Conservation (phyloP, 2,797 vertebrate genomes). For the Anas georgica region DNA sequence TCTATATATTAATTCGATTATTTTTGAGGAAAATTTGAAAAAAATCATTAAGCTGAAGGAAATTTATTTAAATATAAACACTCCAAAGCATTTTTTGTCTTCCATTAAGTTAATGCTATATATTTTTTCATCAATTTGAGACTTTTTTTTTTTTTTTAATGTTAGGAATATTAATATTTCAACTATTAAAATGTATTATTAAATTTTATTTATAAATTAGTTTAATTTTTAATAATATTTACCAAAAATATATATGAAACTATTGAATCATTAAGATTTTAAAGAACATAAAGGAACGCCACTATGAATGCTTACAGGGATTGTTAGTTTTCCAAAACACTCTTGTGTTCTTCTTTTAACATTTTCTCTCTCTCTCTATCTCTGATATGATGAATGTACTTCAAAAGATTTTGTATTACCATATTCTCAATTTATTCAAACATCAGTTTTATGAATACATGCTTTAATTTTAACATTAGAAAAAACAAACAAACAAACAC, state of each 20-base stretch:
- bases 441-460: neutral
- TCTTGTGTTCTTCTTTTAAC: neutral
- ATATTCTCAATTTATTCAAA: slow-evolving; percentile 25
- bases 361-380: neutral
- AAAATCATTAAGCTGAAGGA: neutral
- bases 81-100: neutral
- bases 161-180: neutral
- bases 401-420: neutral
- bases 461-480: neutral
- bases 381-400: neutral
- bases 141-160: neutral
- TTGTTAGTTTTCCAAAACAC: neutral
- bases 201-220: neutral
- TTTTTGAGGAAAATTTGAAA: neutral
- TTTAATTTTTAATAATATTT: neutral
- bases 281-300: neutral
- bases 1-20: fast-evolving
- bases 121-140: neutral
- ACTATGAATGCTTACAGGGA: neutral
- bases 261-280: neutral
- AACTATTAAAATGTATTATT: neutral
- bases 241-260: neutral
- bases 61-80: neutral
- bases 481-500: neutral
- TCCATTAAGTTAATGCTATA: neutral